Conservation (phyloP, 2,888 invertebrate species). For the Pyrrhia umbra region DNA sequence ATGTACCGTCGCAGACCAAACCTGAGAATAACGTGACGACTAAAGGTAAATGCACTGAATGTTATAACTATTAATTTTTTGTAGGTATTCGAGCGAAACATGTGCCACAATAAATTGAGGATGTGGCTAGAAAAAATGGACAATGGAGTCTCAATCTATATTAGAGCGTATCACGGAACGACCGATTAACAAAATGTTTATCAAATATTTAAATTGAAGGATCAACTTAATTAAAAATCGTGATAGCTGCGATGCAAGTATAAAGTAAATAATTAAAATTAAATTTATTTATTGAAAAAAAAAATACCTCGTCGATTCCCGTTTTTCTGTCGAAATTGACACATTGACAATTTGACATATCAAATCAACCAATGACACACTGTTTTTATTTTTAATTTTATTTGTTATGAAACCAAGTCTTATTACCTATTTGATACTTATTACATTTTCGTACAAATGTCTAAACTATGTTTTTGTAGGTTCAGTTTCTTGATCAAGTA, state of each 20-base stretch:
- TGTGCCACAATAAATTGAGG: constrained; percentile 88
- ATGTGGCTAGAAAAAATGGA: constrained; percentile 89
- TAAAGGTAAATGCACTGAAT: constrained; percentile 77
- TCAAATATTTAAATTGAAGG: constrained; percentile 12
- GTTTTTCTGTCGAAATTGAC: constrained; percentile 63
- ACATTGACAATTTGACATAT: constrained; percentile 26
- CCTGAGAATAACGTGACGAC: constrained; percentile 73
- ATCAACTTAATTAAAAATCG: not conserved
- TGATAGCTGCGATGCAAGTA: not conserved
- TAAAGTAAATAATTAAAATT: not conserved
- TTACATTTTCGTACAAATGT: no score
- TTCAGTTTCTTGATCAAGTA: no score
- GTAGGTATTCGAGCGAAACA: constrained; percentile 86
- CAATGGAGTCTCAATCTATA: constrained; percentile 78
- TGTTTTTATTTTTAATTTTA: constrained; percentile 9
- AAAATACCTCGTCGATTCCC: constrained; percentile 61
- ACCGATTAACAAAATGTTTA: constrained; percentile 8
- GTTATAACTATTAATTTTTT: constrained; percentile 79
- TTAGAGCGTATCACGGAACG: constrained; percentile 11
- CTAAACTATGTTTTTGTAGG: no score
- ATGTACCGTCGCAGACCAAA: constrained; percentile 58
- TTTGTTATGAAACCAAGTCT: constrained; percentile 11
- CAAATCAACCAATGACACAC: constrained; percentile 26
- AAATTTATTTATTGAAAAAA: not conserved
- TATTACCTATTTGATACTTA: no score